Evolutionary conservation across 2,113 vertebrate species (phyloP).

Genomic region (Felis chaus): DNA sequence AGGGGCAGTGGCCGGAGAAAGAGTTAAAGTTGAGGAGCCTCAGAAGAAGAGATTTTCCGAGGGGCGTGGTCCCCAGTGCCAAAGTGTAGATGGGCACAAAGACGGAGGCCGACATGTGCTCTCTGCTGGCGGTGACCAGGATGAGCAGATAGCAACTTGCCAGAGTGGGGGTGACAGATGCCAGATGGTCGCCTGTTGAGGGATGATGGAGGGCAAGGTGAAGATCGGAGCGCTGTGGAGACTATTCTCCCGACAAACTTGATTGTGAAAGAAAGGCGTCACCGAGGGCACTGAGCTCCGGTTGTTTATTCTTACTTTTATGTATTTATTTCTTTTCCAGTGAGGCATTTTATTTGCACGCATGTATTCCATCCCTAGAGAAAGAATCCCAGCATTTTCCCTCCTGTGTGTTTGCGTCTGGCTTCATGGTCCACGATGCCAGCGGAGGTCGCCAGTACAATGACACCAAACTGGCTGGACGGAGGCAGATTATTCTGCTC

Average conservation of each 20-base stretch:
- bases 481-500: too few species aligned
- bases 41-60: not conserved
- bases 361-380: too few species aligned
- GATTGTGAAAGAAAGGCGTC: not conserved
- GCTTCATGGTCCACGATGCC: too few species aligned
- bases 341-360: too few species aligned
- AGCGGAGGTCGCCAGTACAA: too few species aligned
- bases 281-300: not conserved
- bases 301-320: not conserved
- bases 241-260: not conserved
- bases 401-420: too few species aligned
- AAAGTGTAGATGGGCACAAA: too few species aligned
- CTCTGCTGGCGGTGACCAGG: not conserved
- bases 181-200: not conserved
- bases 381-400: too few species aligned
- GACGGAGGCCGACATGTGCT: not conserved
- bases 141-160: not conserved
- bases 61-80: not conserved
- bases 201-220: not conserved
- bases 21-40: not conserved
- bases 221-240: not conserved
- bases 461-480: too few species aligned
- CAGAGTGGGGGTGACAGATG: not conserved
- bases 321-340: too few species aligned
- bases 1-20: not conserved